Evolutionary conservation across 1,140 invertebrate genomes (phyloP).

Genomic region (Drosophila ananassae): DNA sequence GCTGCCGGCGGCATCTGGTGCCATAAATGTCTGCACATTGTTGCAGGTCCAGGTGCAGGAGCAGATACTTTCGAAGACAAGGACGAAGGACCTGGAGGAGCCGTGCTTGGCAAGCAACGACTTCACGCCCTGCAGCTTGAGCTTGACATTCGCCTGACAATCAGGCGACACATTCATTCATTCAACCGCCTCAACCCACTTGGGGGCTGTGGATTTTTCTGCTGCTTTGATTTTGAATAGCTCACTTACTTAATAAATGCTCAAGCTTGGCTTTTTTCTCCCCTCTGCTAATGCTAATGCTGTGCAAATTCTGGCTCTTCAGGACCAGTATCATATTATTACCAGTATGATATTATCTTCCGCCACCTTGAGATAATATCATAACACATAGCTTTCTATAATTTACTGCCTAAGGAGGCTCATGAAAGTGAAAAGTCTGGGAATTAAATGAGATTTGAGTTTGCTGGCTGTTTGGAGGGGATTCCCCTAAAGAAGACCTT

Average conservation of each 20-base stretch:
- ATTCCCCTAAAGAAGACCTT: background rate
- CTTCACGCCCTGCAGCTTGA: conserved; percentile 33
- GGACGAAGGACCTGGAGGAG: background rate
- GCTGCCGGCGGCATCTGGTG: conserved; percentile 60
- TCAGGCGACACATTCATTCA: conserved; percentile 35
- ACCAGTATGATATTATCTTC: no score
- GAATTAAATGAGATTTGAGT: background rate
- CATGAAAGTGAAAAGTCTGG: conserved; percentile 1
- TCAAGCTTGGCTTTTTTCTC: conserved; percentile 15
- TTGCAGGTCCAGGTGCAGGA: conserved; percentile 50
- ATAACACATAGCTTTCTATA: conserved; percentile 53
- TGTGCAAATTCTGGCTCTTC: conserved; percentile 62
- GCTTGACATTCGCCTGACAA: conserved; percentile 68
- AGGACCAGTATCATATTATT: background rate
- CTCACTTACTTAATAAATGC: conserved; percentile 77
- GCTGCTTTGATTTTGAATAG: conserved; percentile 76
- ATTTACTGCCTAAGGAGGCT: conserved; percentile 24
- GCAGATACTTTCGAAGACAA: background rate
- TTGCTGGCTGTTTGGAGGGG: no score
- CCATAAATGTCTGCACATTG: conserved; percentile 77
- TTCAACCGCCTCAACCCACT: background rate
- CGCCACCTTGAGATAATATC: conserved; percentile 51
- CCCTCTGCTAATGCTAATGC: conserved; percentile 45
- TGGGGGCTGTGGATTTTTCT: conserved; percentile 51
- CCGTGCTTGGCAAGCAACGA: conserved; percentile 12